phyloP scores from a whole-genome alignment of 1,140 invertebrate genomes.

The Lineus longissimus region DNA sequence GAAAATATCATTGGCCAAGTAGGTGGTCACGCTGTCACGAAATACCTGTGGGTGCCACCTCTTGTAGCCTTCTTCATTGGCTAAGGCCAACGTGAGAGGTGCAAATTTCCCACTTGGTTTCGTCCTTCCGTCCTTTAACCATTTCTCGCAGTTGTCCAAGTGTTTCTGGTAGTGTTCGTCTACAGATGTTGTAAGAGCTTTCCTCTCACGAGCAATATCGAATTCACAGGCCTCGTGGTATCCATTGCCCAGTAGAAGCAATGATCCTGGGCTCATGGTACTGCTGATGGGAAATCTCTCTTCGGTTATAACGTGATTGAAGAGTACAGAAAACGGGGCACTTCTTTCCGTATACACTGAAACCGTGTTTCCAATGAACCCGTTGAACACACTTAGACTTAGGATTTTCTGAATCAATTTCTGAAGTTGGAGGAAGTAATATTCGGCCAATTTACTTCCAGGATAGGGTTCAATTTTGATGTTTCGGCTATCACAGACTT shows the following conservation, averaged over 20 bases:
- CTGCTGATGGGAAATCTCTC: constrained; percentile 6
- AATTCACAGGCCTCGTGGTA: constrained; percentile 2
- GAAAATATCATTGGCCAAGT: constrained; percentile 7
- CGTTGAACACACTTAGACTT: background rate
- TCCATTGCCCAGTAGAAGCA: background rate
- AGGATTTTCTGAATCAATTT: constrained; percentile 3
- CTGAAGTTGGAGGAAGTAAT: background rate
- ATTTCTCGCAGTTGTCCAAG: constrained; percentile 2
- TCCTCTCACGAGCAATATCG: background rate
- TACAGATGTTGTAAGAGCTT: background rate
- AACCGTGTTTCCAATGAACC: background rate
- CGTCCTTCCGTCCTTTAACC: background rate
- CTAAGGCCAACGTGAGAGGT: background rate
- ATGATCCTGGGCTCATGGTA: constrained; percentile 2
- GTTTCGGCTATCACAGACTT: constrained; percentile 4
- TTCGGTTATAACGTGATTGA: background rate
- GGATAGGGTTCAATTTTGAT: constrained; percentile 6
- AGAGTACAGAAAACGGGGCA: background rate
- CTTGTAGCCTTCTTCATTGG: constrained; percentile 5
- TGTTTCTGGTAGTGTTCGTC: background rate
- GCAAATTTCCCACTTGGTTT: background rate
- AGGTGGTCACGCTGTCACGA: constrained; percentile 6
- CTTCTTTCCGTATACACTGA: background rate
- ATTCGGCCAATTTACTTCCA: constrained; percentile 2
- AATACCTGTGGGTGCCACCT: background rate